Evolutionary conservation across 2,797 vertebrate genomes (phyloP).

Genomic region (Mormyrops attenuatus): DNA sequence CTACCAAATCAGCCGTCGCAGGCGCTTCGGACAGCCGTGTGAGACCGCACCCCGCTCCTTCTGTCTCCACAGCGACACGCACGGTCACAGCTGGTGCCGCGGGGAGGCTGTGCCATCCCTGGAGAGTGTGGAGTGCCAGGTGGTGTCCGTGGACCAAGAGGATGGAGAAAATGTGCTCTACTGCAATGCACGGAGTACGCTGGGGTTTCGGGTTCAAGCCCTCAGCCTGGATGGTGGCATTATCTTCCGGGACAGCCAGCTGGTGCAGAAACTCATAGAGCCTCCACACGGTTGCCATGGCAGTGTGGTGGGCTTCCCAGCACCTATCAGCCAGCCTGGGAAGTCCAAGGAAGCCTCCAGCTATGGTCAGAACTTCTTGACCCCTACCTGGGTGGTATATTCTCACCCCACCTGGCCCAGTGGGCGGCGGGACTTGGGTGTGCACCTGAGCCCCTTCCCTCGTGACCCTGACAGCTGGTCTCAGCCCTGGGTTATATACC

Average conservation of each 20-base stretch:
- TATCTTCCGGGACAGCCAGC: constrained; percentile 74
- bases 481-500: constrained; percentile 85
- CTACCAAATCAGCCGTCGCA: constrained; percentile 80
- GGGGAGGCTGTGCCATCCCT: constrained; percentile 76
- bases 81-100: constrained; percentile 73
- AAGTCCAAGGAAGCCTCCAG: neutral
- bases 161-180: constrained; percentile 74
- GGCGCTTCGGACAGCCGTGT: constrained; percentile 83
- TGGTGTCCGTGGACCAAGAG: constrained; percentile 80
- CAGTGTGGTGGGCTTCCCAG: constrained; percentile 77
- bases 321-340: constrained; percentile 53
- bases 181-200: constrained; percentile 82
- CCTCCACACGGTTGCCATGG: constrained; percentile 83
- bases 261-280: constrained; percentile 77
- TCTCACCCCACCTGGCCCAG: constrained; percentile 77
- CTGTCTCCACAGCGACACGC: constrained; percentile 86
- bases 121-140: constrained; percentile 84
- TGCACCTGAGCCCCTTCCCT: constrained; percentile 79
- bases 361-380: constrained; percentile 55
- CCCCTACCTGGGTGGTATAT: constrained; percentile 82
- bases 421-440: constrained; percentile 72
- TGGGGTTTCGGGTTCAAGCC: constrained; percentile 83
- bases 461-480: constrained; percentile 81
- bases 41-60: constrained; percentile 79
- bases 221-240: constrained; percentile 76